Percentiles rank a stretch among this genome's conserved stretches.
Conservation (phyloP, 2,113 vertebrate genomes). For the Mellivora capensis region DNA sequence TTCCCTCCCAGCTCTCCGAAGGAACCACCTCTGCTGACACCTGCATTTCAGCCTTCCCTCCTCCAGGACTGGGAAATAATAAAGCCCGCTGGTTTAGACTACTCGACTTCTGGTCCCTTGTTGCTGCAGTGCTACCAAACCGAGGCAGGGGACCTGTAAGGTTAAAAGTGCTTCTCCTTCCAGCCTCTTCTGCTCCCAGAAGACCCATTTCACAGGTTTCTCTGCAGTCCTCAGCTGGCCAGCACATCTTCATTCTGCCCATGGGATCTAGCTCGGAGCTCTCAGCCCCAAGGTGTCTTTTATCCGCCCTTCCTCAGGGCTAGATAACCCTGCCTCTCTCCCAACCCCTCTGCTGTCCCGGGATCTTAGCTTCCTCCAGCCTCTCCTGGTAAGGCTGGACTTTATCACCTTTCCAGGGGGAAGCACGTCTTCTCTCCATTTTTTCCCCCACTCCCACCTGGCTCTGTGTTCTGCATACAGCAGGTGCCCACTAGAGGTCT, state of each 20-base stretch:
- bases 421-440: rapidly evolving
- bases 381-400: background rate
- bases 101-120: background rate
- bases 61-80: background rate
- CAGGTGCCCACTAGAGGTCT: background rate
- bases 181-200: background rate
- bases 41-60: background rate
- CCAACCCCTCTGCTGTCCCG: background rate
- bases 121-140: background rate
- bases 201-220: background rate
- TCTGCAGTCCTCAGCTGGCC: rapidly evolving
- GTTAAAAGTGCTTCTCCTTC: background rate
- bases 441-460: too few relatives aligned
- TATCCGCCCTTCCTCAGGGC: background rate
- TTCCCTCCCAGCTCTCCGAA: background rate
- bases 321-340: background rate
- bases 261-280: background rate
- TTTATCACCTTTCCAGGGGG: background rate
- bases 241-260: background rate
- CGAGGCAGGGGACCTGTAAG: rapidly evolving
- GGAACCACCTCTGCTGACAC: background rate
- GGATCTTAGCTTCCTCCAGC: background rate
- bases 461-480: background rate
- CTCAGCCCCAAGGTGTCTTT: background rate
- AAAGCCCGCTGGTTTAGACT: background rate